Percentiles rank a stretch among this genome's conserved stretches.
These are phyloP conservation scores for Cyrtodaria siliqua DNA, from an alignment of 2,888 invertebrate genomes.

Conservation along the genomic window DNA sequence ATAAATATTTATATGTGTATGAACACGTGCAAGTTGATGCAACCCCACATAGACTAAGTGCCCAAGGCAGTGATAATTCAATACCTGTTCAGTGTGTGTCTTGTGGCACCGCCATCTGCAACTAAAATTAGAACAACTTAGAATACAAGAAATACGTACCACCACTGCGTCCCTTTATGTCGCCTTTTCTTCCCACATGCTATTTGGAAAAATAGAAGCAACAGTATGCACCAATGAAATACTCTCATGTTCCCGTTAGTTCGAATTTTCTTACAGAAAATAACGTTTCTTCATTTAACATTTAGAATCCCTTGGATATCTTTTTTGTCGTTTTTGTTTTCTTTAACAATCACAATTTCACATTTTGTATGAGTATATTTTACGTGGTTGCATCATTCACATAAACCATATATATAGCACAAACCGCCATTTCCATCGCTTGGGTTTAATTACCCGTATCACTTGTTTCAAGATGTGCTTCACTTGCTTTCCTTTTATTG, in stretches of 20 bases:
- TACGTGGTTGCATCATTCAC: too few relatives aligned
- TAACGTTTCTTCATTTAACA: background rate
- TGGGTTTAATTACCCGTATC: too few relatives aligned
- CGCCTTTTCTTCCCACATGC: conserved; percentile 63
- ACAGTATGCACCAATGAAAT: conserved; percentile 46
- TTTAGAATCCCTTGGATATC: background rate
- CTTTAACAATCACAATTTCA: background rate
- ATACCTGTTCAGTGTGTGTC: too few relatives aligned
- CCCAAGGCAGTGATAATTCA: too few relatives aligned
- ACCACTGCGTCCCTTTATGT: conserved; percentile 76
- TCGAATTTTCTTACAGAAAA: conserved; percentile 10
- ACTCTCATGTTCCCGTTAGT: conserved; percentile 49
- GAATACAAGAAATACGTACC: conserved; percentile 63
- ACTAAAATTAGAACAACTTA: background rate
- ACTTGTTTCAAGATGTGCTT: too few relatives aligned
- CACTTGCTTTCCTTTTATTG: too few relatives aligned
- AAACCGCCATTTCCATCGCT: too few relatives aligned
- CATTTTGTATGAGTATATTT: too few relatives aligned
- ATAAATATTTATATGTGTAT: too few relatives aligned
- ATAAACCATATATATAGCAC: too few relatives aligned
- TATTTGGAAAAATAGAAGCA: conserved; percentile 46
- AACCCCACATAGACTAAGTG: too few relatives aligned
- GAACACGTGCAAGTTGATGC: too few relatives aligned
- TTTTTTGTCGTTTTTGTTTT: background rate
- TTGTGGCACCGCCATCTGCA: background rate